Evolutionary conservation across 1,140 invertebrate species (phyloP), one percentile per base, ranked within the genome.

Genomic region (Drosophila fuyamai): DNA sequence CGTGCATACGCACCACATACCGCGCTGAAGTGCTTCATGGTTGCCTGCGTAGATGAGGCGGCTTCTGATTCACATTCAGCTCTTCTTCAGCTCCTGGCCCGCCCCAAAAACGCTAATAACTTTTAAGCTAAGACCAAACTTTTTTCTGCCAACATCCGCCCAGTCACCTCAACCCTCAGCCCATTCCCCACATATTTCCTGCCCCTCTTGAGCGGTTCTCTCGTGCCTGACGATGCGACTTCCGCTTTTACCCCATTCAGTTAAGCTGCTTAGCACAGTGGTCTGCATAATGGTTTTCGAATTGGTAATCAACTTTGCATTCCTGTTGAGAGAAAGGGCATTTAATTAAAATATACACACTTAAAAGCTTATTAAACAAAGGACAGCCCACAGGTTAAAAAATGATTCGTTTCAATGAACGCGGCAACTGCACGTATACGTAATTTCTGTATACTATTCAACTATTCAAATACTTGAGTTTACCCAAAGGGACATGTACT

Each of bases 81-180:
- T 41, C 14, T 44, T n/a, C 27, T 50, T 18, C 58, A 35, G 53
- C 43, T 23, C 35, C 29, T 41, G 38, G 23, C 14, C 29, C 47
- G 44, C 27, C 50, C 54, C 54, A 47, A 81, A 84, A 85, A 81
- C 80, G 84, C 84, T 89, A 89, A 89, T 89, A 89, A 89, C 84
- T 89, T 89, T 89, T 89, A 84, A 89, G 84, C 84, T 89, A 62
- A 54, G 65, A 77, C 76, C 56, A 66, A 88, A 86, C 43, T 73
- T 83, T 88, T 80, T 79, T 62, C 61, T 47, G 12, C 54, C 60
- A 68, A 63, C 66, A 68, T 76, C 61, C 54, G 61, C 48, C 55
- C 66, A 61, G 65, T 61, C 62, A 57, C 55, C 59, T 56, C 61
- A 55, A 14, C 53, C 12, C 56, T 35, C 16, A 50, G 16, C 38